Percentiles rank a stretch among this genome's conserved stretches.
These are phyloP conservation scores for Lepus oiostolus DNA, from an alignment of 2,797 vertebrate genomes.

Conservation along the genomic window DNA sequence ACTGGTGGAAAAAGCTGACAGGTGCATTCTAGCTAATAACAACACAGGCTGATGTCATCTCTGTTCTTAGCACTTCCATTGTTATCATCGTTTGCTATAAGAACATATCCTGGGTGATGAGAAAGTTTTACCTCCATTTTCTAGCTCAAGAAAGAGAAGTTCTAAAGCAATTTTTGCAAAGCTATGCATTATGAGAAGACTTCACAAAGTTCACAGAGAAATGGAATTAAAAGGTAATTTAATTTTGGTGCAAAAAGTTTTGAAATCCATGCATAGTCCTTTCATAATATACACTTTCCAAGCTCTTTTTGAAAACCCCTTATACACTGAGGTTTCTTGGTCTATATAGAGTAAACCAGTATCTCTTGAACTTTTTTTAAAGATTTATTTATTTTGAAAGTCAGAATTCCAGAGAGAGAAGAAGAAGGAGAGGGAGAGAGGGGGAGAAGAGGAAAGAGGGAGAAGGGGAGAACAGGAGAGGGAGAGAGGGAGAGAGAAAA, in stretches of 20 bases:
- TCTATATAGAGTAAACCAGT: neutral
- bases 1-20: neutral
- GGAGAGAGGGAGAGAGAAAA: no score
- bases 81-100: slow-evolving; percentile 1
- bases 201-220: no score
- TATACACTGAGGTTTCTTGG: neutral
- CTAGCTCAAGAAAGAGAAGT: neutral
- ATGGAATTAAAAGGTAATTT: no score
- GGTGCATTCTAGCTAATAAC: neutral
- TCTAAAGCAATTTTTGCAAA: neutral
- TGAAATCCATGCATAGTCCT: no score
- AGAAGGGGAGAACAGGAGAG: no score
- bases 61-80: neutral
- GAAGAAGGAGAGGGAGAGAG: no score
- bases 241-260: no score
- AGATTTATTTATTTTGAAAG: no score
- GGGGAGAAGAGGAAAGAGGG: no score
- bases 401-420: no score
- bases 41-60: neutral
- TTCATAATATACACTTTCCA: neutral
- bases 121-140: slow-evolving; percentile 20
- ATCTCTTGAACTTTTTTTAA: neutral
- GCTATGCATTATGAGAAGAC: neutral
- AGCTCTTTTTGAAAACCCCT: no score
- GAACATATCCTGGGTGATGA: neutral